These are phyloP conservation scores for Scaptomyza montana DNA, from an alignment of 1,140 invertebrate genomes.

Conservation along the genomic window DNA sequence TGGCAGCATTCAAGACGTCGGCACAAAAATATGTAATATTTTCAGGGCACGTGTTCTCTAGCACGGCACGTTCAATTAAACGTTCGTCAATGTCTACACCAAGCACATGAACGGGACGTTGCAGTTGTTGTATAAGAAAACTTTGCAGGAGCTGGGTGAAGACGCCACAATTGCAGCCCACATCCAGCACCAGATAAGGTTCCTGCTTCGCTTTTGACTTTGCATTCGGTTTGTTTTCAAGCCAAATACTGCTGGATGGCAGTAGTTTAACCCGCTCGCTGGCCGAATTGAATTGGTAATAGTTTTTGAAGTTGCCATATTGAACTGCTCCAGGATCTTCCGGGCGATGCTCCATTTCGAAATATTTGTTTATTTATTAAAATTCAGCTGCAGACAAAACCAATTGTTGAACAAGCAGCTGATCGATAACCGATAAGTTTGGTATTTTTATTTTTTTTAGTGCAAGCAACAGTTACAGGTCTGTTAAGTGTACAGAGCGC, in stretches of 20 bases:
- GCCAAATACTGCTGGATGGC: conserved; percentile 86
- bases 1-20: conserved; percentile 86
- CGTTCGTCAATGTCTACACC: conserved; percentile 90
- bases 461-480: neutral
- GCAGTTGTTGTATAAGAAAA: conserved; percentile 47
- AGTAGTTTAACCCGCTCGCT: conserved; percentile 87
- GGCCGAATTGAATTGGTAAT: conserved; percentile 91
- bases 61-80: conserved; percentile 88
- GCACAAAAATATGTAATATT: conserved; percentile 86
- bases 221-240: conserved; percentile 8
- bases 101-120: conserved; percentile 85
- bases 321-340: conserved; percentile 90
- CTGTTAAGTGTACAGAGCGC: neutral
- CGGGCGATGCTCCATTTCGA: conserved; percentile 52
- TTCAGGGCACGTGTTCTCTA: conserved; percentile 83
- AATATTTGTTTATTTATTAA: neutral
- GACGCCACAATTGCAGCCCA: conserved; percentile 92
- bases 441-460: neutral
- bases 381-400: neutral
- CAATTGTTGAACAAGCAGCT: conserved; percentile 4
- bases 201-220: conserved; percentile 10
- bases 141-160: conserved; percentile 86
- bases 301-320: conserved; percentile 93
- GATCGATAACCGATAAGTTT: neutral
- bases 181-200: conserved; percentile 87